Evolutionary conservation across 2,797 vertebrate species (phyloP).

Genomic region (Orestias chungarensis): DNA sequence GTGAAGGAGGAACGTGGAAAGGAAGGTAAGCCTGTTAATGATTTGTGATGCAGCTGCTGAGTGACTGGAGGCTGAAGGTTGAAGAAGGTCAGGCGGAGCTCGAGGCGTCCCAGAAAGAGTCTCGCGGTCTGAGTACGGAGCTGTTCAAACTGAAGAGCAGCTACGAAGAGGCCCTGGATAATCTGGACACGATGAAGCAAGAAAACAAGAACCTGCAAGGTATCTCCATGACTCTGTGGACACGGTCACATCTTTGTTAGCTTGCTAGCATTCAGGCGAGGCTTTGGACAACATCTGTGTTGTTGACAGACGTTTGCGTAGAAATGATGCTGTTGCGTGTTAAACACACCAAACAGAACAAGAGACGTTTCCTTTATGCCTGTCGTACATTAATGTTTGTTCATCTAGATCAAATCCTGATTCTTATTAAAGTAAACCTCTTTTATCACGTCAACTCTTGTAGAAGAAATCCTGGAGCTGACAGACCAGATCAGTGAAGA

Average conservation of each 20-base stretch:
- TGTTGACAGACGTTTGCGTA: too few relatives aligned
- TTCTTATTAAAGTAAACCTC: neutral
- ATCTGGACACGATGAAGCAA: constrained; percentile 89
- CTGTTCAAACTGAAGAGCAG: constrained; percentile 92
- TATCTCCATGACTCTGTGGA: constrained; percentile 39
- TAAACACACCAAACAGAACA: neutral
- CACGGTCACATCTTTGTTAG: too few relatives aligned
- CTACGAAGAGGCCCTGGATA: constrained; percentile 91
- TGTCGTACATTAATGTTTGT: too few relatives aligned
- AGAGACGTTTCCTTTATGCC: too few relatives aligned
- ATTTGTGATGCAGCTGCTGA: constrained; percentile 70
- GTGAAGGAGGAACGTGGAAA: neutral
- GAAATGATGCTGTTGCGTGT: too few relatives aligned
- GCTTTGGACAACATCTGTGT: too few relatives aligned
- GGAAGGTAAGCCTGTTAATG: neutral
- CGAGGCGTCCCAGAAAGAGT: constrained; percentile 88
- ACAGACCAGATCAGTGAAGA: constrained; percentile 87
- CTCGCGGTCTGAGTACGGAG: constrained; percentile 89
- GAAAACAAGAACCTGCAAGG: constrained; percentile 97
- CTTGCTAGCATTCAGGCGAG: too few relatives aligned
- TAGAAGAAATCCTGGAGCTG: constrained; percentile 92
- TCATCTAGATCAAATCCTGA: neutral
- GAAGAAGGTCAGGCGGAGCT: constrained; percentile 89
- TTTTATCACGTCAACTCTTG: neutral
- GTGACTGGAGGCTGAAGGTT: constrained; percentile 88